Conservation (phyloP, 1,140 invertebrate species). For the Ceratosolen solmsi region DNA sequence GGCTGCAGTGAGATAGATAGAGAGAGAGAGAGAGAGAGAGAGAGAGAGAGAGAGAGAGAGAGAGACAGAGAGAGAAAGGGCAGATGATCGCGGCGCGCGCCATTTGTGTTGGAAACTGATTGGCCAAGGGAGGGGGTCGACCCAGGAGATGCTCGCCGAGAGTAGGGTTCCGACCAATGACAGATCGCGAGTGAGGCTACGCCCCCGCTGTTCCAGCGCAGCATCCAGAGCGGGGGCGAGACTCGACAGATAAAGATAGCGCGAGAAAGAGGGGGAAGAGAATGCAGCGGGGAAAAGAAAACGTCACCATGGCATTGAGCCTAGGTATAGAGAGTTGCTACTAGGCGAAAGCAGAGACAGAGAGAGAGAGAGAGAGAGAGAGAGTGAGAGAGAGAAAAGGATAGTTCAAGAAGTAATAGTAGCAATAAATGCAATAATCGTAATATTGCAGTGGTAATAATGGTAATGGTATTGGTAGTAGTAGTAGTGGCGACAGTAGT, state of each 20-base stretch:
- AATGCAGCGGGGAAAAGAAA: too few species aligned
- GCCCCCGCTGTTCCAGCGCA: conserved; percentile 18
- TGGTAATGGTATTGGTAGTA: too few species aligned
- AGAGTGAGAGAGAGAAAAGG: too few species aligned
- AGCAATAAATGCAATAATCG: too few species aligned
- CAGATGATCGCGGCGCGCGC: background rate
- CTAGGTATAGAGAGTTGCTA: too few species aligned
- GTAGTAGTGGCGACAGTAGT: too few species aligned
- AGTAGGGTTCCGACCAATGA: background rate
- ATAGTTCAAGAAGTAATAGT: too few species aligned
- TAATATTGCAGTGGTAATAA: too few species aligned
- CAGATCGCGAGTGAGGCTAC: background rate
- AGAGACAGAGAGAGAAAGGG: background rate
- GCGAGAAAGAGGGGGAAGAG: too few species aligned
- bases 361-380: too few species aligned
- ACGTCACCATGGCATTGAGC: too few species aligned
- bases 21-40: background rate
- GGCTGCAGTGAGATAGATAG: background rate
- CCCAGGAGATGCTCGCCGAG: background rate
- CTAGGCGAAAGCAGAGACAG: too few species aligned
- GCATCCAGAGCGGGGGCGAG: background rate
- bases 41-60: background rate
- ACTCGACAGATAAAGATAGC: background rate
- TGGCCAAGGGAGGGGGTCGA: conserved; percentile 44
- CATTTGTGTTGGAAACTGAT: conserved; percentile 17